These are phyloP conservation scores for Melanargia galathea DNA, from an alignment of 2,888 invertebrate genomes.

Conservation along the genomic window DNA sequence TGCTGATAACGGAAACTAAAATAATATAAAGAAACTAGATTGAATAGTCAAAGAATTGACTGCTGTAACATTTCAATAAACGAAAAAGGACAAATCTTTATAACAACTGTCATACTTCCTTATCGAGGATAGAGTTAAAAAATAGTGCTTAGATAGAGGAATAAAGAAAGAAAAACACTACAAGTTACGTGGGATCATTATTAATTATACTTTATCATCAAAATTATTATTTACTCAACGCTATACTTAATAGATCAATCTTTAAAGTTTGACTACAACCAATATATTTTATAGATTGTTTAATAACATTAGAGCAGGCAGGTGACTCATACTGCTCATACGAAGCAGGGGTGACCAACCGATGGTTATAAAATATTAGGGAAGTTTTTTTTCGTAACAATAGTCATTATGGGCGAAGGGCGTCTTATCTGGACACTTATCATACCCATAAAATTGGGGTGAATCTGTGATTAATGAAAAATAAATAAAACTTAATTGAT, in stretches of 20 bases:
- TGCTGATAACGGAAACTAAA: too few species aligned
- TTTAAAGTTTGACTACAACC: neutral
- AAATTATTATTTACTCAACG: neutral
- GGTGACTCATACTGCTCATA: constrained; percentile 47
- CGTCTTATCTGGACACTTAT: constrained; percentile 46
- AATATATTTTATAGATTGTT: constrained; percentile 21
- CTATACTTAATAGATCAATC: neutral
- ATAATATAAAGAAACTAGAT: too few species aligned
- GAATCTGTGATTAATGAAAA: constrained; percentile 35
- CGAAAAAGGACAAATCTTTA: too few species aligned
- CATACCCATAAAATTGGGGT: constrained; percentile 36
- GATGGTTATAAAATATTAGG: constrained; percentile 21
- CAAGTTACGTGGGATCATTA: too few species aligned
- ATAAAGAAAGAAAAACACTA: too few species aligned
- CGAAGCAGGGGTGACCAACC: constrained; percentile 39
- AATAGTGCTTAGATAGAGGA: too few species aligned
- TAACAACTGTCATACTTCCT: too few species aligned
- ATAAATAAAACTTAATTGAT: constrained; percentile 26
- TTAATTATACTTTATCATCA: neutral
- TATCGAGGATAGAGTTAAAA: too few species aligned
- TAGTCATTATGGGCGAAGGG: constrained; percentile 42
- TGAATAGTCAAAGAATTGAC: too few species aligned
- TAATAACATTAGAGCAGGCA: constrained; percentile 36
- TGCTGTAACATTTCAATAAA: too few species aligned
- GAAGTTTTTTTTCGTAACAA: constrained; percentile 44